These are phyloP conservation scores for Urocynchramus pylzowi DNA, from an alignment of 2,113 vertebrate species.

Conservation along the genomic window DNA sequence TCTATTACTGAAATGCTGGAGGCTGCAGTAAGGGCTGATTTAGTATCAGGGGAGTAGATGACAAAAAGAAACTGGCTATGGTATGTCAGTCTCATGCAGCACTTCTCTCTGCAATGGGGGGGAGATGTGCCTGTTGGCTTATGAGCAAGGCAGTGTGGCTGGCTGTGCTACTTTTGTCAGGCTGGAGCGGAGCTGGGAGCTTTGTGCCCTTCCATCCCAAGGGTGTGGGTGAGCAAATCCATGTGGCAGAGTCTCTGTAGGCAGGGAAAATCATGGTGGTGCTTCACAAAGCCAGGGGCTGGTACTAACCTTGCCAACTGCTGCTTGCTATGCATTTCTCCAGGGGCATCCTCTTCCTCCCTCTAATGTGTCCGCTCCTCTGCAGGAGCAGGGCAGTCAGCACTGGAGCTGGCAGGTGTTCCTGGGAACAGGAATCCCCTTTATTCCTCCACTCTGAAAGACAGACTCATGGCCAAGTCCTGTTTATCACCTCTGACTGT, in stretches of 20 bases:
- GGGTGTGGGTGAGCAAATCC: not conserved
- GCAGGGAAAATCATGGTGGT: not conserved
- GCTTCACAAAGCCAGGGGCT: not conserved
- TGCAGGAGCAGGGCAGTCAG: not conserved
- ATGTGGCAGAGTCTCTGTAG: not conserved
- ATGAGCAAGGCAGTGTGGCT: not conserved
- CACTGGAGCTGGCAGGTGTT: not conserved
- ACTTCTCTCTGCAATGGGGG: not conserved
- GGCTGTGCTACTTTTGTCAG: not conserved
- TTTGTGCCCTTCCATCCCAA: not conserved
- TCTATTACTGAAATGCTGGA: not conserved
- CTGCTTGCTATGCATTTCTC: not conserved
- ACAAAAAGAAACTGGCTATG: not conserved
- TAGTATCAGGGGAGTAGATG: not conserved
- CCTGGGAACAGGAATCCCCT: not conserved
- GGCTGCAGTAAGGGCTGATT: not conserved
- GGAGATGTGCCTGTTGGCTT: not conserved
- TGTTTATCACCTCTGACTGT: not conserved
- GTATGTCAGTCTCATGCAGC: not conserved
- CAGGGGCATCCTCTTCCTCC: not conserved
- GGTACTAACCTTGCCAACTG: not conserved
- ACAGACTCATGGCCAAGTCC: not conserved
- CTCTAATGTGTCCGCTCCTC: accelerated
- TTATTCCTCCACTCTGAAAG: not conserved
- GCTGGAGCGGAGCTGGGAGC: not conserved